These are phyloP conservation scores for Odontophorus gujanensis DNA, from an alignment of 2,113 vertebrate species.

Conservation along the genomic window DNA sequence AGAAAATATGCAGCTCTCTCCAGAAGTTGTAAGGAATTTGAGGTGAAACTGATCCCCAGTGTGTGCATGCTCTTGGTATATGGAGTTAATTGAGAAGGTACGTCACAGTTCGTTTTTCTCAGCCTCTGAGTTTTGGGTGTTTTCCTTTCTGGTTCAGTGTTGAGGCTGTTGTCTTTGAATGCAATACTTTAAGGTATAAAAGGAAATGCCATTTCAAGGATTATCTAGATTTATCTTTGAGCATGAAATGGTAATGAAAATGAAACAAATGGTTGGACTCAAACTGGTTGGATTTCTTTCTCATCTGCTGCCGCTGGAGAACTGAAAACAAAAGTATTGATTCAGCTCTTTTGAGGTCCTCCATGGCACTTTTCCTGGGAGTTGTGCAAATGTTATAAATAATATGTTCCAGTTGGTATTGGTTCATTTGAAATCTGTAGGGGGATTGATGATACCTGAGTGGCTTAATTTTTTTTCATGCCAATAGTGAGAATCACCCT, in stretches of 20 bases:
- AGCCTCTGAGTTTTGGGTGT: not conserved
- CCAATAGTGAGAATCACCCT: not conserved
- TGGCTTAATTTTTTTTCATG: not conserved
- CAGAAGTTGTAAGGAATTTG: not conserved
- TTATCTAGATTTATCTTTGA: not conserved
- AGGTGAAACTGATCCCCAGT: not conserved
- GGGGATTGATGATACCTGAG: not conserved
- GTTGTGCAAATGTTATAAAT: not conserved
- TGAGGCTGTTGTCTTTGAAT: not conserved
- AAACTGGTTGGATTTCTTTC: not conserved
- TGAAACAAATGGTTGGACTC: not conserved
- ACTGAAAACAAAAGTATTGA: not conserved
- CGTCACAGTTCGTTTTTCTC: not conserved
- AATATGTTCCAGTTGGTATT: not conserved
- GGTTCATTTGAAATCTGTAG: not conserved
- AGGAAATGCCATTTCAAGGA: not conserved
- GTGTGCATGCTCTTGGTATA: not conserved
- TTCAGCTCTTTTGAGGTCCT: not conserved
- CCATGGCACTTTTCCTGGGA: not conserved
- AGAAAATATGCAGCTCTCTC: not conserved
- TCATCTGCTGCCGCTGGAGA: not conserved
- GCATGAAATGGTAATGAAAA: not conserved
- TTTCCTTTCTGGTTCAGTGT: not conserved
- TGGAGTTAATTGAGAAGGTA: not conserved
- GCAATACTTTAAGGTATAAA: not conserved